Base-by-base conservation (phyloP, 2,888 invertebrate genomes). In the Agriopis leucophaearia region DNA sequence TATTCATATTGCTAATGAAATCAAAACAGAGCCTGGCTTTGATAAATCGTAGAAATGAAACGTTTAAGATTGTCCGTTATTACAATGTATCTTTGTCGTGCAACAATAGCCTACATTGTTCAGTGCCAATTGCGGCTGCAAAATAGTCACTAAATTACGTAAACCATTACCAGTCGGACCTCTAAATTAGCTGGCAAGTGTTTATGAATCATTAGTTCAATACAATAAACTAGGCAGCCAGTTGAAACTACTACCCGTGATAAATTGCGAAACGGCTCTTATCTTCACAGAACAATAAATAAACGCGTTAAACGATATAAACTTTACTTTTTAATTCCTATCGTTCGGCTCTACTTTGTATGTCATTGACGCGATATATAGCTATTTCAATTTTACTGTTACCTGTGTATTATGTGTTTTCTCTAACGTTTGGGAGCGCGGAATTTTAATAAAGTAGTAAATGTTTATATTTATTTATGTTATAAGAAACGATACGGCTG, bases 71-170 rank as follows among this genome's bases (percentile, higher is more conserved):
- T 83, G 84, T 79, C 83, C 81, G 87, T 86, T 86, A 83, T 84
- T 83, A 87, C 87, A 88, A 88, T 88, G 90, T 90, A 84, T 91
- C 91, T 89, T 83, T 89, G 92, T 91, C 91, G 86, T 80, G 87
- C 88, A 87, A 91, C 90, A 91, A 92, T 89, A 83, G 87, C 83
- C 79, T 79, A 87, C 88, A 88, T 87, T 90, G 89, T 89, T 86
- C 83, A 76, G 81, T 88, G 88, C 86, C 90, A 90, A 91, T 89
- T 88, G 89, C 85, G 83, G 87, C 87, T 85, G 88, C 85, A 87
- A 90, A 91, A 89, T 88, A 85, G 89, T 81, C 77, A 86, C 81
- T 90, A 88, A 90, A 88, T 91, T 91, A 90, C 90, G 89, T 89
- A 91, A 91, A 90, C 85, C 82, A 83, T 87, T 87, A 85, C 83